Conservation (phyloP, 2,113 vertebrate species). For the Menidia beryllina region DNA sequence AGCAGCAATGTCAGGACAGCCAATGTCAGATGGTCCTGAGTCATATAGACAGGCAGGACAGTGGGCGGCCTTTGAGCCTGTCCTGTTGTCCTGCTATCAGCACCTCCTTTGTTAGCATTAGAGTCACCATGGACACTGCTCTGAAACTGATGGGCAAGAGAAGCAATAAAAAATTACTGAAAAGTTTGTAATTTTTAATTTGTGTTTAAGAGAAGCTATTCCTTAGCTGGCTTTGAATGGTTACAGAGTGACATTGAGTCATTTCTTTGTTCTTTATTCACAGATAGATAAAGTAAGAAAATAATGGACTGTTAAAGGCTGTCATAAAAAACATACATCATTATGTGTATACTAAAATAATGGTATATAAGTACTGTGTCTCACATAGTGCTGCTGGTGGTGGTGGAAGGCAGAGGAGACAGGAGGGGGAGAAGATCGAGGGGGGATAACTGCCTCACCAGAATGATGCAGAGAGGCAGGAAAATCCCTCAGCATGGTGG, state of each 20-base stretch:
- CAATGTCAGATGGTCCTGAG: conserved; percentile 81
- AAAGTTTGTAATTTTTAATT: neutral
- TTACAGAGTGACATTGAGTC: neutral
- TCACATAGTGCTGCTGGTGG: conserved; percentile 63
- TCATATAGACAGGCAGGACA: conserved; percentile 64
- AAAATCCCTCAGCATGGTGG: conserved; percentile 91
- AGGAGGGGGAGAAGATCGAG: conserved; percentile 52
- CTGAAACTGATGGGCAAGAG: conserved; percentile 66
- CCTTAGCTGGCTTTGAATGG: neutral
- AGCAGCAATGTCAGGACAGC: conserved; percentile 82
- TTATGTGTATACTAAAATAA: neutral
- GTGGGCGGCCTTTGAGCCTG: conserved; percentile 19
- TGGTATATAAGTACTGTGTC: conserved; percentile 4
- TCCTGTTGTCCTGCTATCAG: conserved; percentile 24
- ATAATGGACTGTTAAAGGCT: neutral
- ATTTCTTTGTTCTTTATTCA: neutral
- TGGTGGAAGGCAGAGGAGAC: conserved; percentile 42
- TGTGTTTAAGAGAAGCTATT: neutral
- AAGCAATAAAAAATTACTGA: neutral
- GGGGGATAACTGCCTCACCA: conserved; percentile 80
- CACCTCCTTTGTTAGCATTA: conserved; percentile 2
- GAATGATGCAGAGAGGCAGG: conserved; percentile 81
- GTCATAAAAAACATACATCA: neutral
- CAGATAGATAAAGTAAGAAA: neutral
- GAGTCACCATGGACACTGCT: conserved; percentile 24